phyloP scores from a whole-genome alignment of 1,140 invertebrate species.

The Trinorchestia longiramus region DNA sequence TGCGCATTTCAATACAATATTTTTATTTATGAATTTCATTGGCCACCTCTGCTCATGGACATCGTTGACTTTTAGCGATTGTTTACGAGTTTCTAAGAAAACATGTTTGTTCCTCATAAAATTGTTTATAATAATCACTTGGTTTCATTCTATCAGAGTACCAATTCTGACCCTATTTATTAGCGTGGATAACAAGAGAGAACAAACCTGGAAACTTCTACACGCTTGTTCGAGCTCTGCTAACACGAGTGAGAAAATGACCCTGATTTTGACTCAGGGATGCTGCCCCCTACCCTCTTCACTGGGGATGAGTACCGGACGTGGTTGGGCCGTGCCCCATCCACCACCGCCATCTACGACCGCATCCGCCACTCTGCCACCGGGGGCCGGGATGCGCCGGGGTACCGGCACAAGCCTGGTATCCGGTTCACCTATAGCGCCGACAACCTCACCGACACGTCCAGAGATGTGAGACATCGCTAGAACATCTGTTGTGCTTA shows the following conservation, averaged over 20 bases:
- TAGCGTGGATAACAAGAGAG: too few relatives aligned
- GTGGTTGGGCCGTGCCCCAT: slow-evolving; percentile 89
- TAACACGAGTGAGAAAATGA: background rate
- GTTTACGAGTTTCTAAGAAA: too few relatives aligned
- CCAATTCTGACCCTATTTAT: too few relatives aligned
- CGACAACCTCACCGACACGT: slow-evolving; percentile 81
- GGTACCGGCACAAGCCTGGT: slow-evolving; percentile 70
- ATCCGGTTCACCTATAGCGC: slow-evolving; percentile 86
- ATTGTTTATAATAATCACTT: too few relatives aligned
- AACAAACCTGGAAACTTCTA: too few relatives aligned
- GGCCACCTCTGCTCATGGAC: too few relatives aligned
- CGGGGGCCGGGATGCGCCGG: background rate
- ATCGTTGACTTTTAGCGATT: too few relatives aligned
- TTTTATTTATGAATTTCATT: too few relatives aligned
- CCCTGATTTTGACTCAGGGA: slow-evolving; percentile 67
- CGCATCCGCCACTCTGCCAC: slow-evolving; percentile 80
- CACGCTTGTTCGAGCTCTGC: background rate
- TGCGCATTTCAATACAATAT: background rate
- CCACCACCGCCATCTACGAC: slow-evolving; percentile 92
- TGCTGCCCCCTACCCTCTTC: slow-evolving; percentile 82
- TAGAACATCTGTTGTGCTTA: background rate
- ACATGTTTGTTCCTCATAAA: too few relatives aligned
- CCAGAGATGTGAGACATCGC: slow-evolving; percentile 71
- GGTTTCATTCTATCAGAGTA: too few relatives aligned
- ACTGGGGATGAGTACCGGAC: slow-evolving; percentile 91